phyloP scores from a whole-genome alignment of 2,888 invertebrate genomes.

The Clivina fossor region DNA sequence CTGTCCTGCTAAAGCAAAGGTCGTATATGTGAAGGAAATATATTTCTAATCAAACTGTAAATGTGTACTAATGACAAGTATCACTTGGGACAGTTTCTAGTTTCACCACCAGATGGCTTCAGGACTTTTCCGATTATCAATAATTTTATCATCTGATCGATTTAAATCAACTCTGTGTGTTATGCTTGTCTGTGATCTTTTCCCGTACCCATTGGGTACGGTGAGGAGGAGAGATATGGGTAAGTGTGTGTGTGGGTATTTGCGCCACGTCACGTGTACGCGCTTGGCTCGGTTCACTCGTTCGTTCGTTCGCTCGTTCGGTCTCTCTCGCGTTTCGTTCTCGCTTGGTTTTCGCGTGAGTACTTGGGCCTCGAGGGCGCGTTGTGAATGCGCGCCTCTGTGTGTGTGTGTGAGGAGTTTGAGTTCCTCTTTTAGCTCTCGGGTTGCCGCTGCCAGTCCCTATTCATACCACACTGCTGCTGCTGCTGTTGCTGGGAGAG shows the following conservation, averaged over 20 bases:
- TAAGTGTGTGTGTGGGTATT: slow-evolving; percentile 3
- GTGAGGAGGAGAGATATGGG: background rate
- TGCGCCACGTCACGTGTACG: background rate
- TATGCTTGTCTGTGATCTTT: too few relatives aligned
- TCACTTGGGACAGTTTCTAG: too few relatives aligned
- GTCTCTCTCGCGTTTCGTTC: background rate
- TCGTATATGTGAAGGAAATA: too few relatives aligned
- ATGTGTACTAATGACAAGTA: too few relatives aligned
- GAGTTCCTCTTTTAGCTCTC: too few relatives aligned
- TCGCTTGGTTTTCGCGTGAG: background rate
- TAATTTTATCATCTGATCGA: too few relatives aligned
- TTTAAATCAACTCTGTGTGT: too few relatives aligned
- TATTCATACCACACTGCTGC: slow-evolving; percentile 12
- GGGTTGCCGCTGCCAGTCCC: too few relatives aligned
- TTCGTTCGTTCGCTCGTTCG: slow-evolving; percentile 6
- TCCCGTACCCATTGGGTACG: background rate
- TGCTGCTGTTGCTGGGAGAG: background rate
- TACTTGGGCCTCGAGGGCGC: background rate
- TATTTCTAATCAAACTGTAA: too few relatives aligned
- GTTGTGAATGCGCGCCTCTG: background rate
- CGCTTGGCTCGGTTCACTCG: background rate
- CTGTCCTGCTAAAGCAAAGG: too few relatives aligned
- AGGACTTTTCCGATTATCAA: too few relatives aligned
- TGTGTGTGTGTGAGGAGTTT: slow-evolving; percentile 26
- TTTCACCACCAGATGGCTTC: too few relatives aligned